Evolutionary conservation across 2,888 invertebrate species (phyloP).

Genomic region (Drosophila melanocephala): DNA sequence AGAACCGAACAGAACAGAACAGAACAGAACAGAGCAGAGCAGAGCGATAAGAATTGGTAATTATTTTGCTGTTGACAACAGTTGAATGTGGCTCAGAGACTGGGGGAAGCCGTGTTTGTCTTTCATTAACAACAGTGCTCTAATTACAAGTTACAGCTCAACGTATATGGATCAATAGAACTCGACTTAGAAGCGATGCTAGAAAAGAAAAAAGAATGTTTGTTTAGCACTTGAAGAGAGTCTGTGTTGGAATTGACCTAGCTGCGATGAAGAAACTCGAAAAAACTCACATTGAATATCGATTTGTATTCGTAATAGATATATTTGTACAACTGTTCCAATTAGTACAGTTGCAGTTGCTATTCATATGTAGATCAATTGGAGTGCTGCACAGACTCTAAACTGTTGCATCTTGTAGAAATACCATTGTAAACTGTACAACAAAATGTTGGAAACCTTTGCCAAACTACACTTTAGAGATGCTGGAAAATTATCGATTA

Average conservation of each 20-base stretch:
- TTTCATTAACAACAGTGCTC: slow-evolving; percentile 59
- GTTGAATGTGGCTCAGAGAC: slow-evolving; percentile 17
- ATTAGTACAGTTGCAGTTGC: slow-evolving; percentile 22
- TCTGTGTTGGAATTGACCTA: not conserved
- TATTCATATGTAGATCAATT: slow-evolving; percentile 41
- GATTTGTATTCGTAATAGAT: not conserved
- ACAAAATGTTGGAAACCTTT: not conserved
- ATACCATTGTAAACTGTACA: not conserved
- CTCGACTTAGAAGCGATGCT: not conserved
- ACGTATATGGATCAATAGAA: slow-evolving; percentile 27
- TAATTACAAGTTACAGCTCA: slow-evolving; percentile 19
- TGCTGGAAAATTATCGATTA: not conserved
- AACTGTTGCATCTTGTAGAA: not conserved
- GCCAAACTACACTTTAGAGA: not conserved
- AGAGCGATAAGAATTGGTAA: slow-evolving; percentile 68
- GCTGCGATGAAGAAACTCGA: not conserved
- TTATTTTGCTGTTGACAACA: slow-evolving; percentile 23
- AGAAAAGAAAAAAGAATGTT: not conserved
- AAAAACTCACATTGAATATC: not conserved
- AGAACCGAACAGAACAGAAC: not conserved
- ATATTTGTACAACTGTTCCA: not conserved
- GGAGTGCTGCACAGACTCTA: not conserved
- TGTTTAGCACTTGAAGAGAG: not conserved
- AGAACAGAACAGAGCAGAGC: not conserved
- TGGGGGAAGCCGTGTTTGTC: slow-evolving; percentile 37